These are phyloP conservation scores for Pinna nobilis DNA, from an alignment of 1,140 invertebrate species.

Conservation along the genomic window DNA sequence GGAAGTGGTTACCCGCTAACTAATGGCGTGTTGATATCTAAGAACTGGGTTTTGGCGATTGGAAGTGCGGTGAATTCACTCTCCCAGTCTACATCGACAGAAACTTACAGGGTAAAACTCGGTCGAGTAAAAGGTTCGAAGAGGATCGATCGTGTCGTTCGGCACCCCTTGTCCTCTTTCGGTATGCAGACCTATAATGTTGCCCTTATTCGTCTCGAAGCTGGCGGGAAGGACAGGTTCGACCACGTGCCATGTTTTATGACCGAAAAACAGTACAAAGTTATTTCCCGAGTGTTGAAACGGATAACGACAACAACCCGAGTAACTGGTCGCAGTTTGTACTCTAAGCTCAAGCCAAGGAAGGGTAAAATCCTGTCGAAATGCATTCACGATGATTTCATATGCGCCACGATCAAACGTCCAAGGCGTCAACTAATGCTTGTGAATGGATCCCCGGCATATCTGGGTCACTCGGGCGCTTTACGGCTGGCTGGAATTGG, in stretches of 20 bases:
- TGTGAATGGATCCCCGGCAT: conserved; percentile 19
- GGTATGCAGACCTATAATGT: conserved; percentile 23
- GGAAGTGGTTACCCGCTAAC: background rate
- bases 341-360: conserved; percentile 16
- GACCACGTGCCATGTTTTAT: conserved; percentile 11
- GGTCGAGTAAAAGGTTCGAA: conserved; percentile 13
- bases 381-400: conserved; percentile 15
- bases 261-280: conserved; percentile 19
- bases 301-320: conserved; percentile 18
- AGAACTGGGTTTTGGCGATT: conserved; percentile 20
- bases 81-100: background rate
- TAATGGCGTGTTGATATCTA: conserved; percentile 19
- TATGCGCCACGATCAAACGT: conserved; percentile 21
- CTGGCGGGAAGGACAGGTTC: background rate
- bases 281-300: conserved; percentile 6
- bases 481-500: conserved; percentile 21
- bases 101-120: conserved; percentile 11
- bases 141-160: conserved; percentile 3
- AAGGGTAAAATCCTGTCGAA: conserved; percentile 9
- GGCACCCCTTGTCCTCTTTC: conserved; percentile 20
- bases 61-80: background rate
- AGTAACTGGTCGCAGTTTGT: background rate
- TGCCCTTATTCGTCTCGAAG: conserved; percentile 13
- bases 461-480: conserved; percentile 17
- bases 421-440: conserved; percentile 9